A percentile compares a stretch with the other conserved stretches of the same genome.
Evolutionary conservation across 2,797 vertebrate genomes (phyloP).

Genomic region (Enteromius unitaeniatus): DNA sequence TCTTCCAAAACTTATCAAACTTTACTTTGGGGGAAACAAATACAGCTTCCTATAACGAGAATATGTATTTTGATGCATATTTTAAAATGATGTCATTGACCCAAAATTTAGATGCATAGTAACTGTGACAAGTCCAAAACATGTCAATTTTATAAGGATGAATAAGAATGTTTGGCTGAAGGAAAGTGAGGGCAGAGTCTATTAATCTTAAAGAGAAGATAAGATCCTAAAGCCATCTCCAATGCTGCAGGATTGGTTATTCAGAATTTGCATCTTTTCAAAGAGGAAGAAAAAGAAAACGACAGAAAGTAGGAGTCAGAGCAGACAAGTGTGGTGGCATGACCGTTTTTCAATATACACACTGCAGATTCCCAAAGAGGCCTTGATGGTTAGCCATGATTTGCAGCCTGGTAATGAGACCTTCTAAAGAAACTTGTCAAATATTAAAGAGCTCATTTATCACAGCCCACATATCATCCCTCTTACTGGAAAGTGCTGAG

Average conservation of each 20-base stretch:
- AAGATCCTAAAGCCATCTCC: conserved; percentile 7
- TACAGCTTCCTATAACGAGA: neutral
- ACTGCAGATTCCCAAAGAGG: conserved; percentile 45
- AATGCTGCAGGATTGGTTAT: conserved; percentile 18
- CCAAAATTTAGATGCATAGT: neutral
- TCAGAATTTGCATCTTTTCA: conserved; percentile 33
- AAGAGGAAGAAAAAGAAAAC: conserved; percentile 29
- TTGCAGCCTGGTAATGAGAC: conserved; percentile 58
- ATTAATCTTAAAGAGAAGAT: conserved; percentile 22
- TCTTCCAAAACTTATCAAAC: neutral
- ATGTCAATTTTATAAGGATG: neutral
- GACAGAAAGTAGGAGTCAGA: neutral
- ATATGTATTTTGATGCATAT: neutral
- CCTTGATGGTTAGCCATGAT: conserved; percentile 52
- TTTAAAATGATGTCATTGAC: neutral
- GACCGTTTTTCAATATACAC: conserved; percentile 40
- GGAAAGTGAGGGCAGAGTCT: neutral
- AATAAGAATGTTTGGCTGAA: neutral
- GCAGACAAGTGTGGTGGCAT: neutral
- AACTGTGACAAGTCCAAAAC: neutral
- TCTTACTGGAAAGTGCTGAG: conserved; percentile 45
- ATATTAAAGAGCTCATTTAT: conserved; percentile 64
- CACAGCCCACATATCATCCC: conserved; percentile 40
- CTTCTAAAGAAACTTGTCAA: conserved; percentile 62
- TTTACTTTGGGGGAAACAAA: neutral